Conservation (phyloP, 1,140 invertebrate genomes). For the Rhagoletis pomonella region DNA sequence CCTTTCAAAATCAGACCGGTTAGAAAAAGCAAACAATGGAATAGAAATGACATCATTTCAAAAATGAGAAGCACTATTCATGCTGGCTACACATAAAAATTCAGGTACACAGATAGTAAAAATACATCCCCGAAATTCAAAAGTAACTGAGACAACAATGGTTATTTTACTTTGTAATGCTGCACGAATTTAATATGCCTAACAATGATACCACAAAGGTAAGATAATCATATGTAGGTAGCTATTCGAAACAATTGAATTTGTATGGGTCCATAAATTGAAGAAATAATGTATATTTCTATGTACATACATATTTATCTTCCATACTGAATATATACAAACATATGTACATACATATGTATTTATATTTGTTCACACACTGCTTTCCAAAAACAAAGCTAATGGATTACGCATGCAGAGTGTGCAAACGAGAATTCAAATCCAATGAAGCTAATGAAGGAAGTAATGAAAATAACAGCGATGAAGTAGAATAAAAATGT, state of each 20-base stretch:
- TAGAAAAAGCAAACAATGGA: background rate
- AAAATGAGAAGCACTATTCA: too few relatives aligned
- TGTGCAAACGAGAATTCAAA: background rate
- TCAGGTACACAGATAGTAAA: background rate
- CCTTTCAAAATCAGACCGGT: background rate
- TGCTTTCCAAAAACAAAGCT: background rate
- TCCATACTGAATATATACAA: too few relatives aligned
- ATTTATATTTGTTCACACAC: background rate
- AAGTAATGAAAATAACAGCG: background rate
- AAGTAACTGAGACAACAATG: too few relatives aligned
- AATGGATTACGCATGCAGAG: background rate
- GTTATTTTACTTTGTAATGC: too few relatives aligned
- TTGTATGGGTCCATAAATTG: constrained; percentile 7
- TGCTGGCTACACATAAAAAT: background rate
- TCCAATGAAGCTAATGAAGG: background rate
- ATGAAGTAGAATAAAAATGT: background rate
- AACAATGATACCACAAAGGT: too few relatives aligned
- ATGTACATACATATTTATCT: background rate
- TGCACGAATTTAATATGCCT: too few relatives aligned
- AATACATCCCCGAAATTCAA: background rate
- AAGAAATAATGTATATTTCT: background rate
- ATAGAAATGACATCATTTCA: constrained; percentile 11
- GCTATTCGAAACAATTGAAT: background rate
- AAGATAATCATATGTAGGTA: background rate
- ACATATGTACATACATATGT: background rate